These are phyloP conservation scores for Drosophila colorata DNA, from an alignment of 2,888 invertebrate species.

Conservation along the genomic window DNA sequence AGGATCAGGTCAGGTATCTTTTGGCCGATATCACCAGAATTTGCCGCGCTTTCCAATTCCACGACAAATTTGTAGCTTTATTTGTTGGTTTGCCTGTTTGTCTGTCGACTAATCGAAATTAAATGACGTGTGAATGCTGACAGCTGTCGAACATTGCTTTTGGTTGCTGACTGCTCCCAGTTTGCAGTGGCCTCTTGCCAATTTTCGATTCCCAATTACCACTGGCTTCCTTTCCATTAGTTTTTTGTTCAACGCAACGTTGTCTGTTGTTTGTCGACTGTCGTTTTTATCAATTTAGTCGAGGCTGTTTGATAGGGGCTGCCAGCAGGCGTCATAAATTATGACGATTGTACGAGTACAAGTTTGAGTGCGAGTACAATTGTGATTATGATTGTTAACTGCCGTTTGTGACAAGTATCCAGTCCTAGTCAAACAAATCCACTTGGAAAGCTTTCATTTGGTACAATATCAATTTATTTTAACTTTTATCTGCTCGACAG, in stretches of 20 bases:
- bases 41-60: constrained; percentile 56
- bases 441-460: constrained; percentile 4
- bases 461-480: background rate
- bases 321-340: constrained; percentile 63
- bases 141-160: constrained; percentile 79
- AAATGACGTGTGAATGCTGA: constrained; percentile 85
- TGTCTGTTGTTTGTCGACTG: constrained; percentile 46
- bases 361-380: constrained; percentile 23
- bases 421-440: constrained; percentile 25
- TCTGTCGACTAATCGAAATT: constrained; percentile 83
- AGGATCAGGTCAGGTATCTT: constrained; percentile 39
- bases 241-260: constrained; percentile 25
- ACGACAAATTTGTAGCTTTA: constrained; percentile 53
- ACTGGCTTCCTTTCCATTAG: constrained; percentile 55
- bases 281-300: constrained; percentile 72
- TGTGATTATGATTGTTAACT: constrained; percentile 57
- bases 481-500: constrained; percentile 8
- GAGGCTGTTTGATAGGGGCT: constrained; percentile 50
- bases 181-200: constrained; percentile 31
- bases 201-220: constrained; percentile 62
- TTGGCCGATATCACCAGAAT: constrained; percentile 24
- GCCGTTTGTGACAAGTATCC: constrained; percentile 45
- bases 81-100: constrained; percentile 38
- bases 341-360: constrained; percentile 58
- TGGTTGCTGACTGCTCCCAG: constrained; percentile 42